A percentile compares a stretch with the other conserved stretches of the same genome.
phyloP scores from a whole-genome alignment of 2,113 vertebrate species.

The Donacobius atricapilla region DNA sequence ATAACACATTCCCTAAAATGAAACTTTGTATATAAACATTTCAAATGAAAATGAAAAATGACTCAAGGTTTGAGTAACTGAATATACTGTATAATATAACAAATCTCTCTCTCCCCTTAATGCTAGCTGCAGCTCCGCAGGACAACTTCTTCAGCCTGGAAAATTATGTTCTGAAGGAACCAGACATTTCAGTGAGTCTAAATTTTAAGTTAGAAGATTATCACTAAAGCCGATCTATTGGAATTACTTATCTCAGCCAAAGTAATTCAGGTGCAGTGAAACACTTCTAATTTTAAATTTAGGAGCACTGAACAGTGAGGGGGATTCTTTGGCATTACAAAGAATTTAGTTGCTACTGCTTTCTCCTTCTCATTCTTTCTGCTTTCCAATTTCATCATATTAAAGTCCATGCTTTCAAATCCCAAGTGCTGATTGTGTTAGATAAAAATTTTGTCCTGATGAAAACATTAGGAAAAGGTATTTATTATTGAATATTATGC shows the following conservation, averaged over 20 bases:
- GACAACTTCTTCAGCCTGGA: constrained; percentile 43
- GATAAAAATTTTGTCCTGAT: background rate
- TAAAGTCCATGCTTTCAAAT: constrained; percentile 19
- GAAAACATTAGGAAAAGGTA: background rate
- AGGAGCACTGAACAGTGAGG: constrained; percentile 54
- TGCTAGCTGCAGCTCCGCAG: background rate
- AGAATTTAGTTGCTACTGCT: background rate
- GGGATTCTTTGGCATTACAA: constrained; percentile 34
- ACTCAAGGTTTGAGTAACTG: background rate
- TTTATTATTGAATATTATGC: background rate
- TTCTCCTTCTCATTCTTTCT: constrained; percentile 40
- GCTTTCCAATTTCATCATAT: constrained; percentile 19
- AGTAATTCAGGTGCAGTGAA: constrained; percentile 71
- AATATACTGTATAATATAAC: background rate
- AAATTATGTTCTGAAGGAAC: constrained; percentile 64
- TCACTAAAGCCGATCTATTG: constrained; percentile 63
- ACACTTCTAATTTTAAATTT: constrained; percentile 74
- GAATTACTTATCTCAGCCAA: constrained; percentile 70
- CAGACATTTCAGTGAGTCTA: constrained; percentile 59
- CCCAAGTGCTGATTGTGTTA: background rate
- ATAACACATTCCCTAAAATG: constrained; percentile 2
- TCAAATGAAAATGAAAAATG: constrained; percentile 21
- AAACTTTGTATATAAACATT: constrained; percentile 34
- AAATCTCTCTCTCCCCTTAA: constrained; percentile 39
- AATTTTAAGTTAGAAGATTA: constrained; percentile 68